Evolutionary conservation across 1,140 invertebrate genomes (phyloP).

Genomic region (Paraescarpia echinospica): DNA sequence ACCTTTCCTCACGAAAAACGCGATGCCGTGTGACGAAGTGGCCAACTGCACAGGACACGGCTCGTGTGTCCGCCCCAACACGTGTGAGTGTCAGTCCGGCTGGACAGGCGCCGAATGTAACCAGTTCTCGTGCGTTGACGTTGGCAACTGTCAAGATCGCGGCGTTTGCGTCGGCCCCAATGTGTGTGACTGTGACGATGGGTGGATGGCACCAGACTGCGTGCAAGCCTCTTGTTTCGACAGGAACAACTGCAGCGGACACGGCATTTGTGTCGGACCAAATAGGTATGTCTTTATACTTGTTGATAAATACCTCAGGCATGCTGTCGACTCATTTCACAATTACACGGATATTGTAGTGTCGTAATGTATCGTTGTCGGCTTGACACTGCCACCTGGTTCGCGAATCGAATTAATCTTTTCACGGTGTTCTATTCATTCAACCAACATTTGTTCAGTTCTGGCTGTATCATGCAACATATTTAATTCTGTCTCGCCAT

Average conservation of each 20-base stretch:
- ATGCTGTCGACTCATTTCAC: neutral
- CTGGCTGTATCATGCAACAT: too few relatives aligned
- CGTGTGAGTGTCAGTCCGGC: neutral
- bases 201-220: neutral
- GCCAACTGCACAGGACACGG: conserved; percentile 7
- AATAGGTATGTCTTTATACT: neutral
- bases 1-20: neutral
- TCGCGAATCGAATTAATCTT: too few relatives aligned
- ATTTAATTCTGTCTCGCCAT: too few relatives aligned
- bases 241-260: neutral
- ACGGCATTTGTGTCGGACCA: neutral
- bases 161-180: conserved; percentile 10
- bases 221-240: neutral
- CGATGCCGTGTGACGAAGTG: conserved; percentile 19
- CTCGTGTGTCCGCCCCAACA: conserved; percentile 5
- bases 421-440: too few relatives aligned
- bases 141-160: neutral
- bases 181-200: neutral
- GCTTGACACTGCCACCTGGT: too few relatives aligned
- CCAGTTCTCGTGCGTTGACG: neutral
- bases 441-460: too few relatives aligned
- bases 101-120: neutral
- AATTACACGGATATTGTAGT: neutral
- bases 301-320: too few relatives aligned
- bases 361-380: too few relatives aligned